Percentiles rank a stretch among this genome's conserved stretches.
These are phyloP conservation scores for Philypnodon macrostomus DNA, from an alignment of 2,797 vertebrate species.

Conservation along the genomic window DNA sequence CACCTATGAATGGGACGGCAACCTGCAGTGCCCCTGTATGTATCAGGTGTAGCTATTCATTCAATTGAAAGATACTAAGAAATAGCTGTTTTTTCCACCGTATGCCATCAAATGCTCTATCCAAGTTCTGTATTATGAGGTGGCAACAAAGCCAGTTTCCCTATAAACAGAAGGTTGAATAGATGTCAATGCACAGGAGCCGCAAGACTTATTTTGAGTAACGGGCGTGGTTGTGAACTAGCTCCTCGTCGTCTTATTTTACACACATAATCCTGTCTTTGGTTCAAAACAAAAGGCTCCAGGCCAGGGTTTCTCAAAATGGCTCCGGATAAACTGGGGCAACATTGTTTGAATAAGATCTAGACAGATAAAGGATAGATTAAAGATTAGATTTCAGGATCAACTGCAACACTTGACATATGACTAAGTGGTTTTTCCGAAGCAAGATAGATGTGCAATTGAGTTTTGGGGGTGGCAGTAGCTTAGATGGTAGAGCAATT, in stretches of 20 bases:
- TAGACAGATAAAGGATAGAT: constrained; percentile 7
- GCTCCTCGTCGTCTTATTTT: constrained; percentile 11
- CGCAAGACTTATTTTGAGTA: constrained; percentile 34
- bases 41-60: constrained; percentile 23
- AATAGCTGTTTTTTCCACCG: not conserved
- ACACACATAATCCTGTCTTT: constrained; percentile 20
- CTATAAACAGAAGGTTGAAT: constrained; percentile 23
- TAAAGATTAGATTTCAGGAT: constrained; percentile 17
- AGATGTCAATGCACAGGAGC: constrained; percentile 23
- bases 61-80: not conserved
- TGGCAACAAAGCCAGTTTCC: constrained; percentile 19
- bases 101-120: constrained; percentile 1
- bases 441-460: too few relatives aligned
- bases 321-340: not conserved
- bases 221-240: constrained; percentile 29
- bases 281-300: constrained; percentile 24
- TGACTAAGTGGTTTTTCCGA: too few relatives aligned
- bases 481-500: too few relatives aligned
- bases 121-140: constrained; percentile 1
- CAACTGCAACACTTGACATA: too few relatives aligned
- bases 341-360: constrained; percentile 10
- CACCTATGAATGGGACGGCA: constrained; percentile 70
- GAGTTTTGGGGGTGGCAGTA: too few relatives aligned
- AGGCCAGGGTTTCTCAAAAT: constrained; percentile 1
- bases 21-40: constrained; percentile 90